A percentile compares a stretch with the other conserved stretches of the same genome.
Conservation (phyloP, 1,140 invertebrate species). For the Littorina saxatilis region DNA sequence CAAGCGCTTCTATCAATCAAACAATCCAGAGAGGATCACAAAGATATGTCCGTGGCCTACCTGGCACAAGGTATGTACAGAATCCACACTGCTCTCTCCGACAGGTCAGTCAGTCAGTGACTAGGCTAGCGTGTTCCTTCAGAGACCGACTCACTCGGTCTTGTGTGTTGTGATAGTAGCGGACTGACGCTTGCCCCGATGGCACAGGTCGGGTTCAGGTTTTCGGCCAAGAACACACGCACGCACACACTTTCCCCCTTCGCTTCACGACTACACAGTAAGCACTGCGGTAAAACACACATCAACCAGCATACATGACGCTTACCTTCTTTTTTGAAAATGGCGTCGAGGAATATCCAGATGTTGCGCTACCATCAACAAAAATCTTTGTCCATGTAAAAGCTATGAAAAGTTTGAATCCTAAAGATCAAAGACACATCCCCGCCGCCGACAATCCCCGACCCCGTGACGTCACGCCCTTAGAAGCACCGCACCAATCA, state of each 20-base stretch:
- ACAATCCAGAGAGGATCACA: no score
- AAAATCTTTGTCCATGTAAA: slow-evolving; percentile 29
- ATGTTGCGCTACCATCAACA: slow-evolving; percentile 15
- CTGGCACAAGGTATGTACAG: no score
- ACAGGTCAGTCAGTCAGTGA: no score
- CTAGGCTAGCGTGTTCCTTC: no score
- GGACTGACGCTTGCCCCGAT: neutral
- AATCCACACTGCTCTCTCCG: no score
- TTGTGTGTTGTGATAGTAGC: neutral
- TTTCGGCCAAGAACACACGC: slow-evolving; percentile 8
- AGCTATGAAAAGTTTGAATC: slow-evolving; percentile 56
- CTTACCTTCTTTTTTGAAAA: slow-evolving; percentile 16
- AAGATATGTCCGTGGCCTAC: no score
- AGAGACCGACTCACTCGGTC: neutral
- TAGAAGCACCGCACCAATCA: slow-evolving; percentile 70
- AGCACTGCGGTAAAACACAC: neutral
- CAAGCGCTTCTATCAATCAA: no score
- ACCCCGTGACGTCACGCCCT: slow-evolving; percentile 61
- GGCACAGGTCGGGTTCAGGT: neutral
- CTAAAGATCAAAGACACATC: slow-evolving; percentile 67
- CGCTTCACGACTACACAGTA: neutral
- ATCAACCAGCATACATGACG: neutral
- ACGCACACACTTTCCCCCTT: slow-evolving; percentile 8
- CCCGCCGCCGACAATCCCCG: slow-evolving; percentile 65
- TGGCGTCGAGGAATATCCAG: neutral